Evolutionary conservation across 2,888 invertebrate species (phyloP).

Genomic region (Urechis unicinctus): DNA sequence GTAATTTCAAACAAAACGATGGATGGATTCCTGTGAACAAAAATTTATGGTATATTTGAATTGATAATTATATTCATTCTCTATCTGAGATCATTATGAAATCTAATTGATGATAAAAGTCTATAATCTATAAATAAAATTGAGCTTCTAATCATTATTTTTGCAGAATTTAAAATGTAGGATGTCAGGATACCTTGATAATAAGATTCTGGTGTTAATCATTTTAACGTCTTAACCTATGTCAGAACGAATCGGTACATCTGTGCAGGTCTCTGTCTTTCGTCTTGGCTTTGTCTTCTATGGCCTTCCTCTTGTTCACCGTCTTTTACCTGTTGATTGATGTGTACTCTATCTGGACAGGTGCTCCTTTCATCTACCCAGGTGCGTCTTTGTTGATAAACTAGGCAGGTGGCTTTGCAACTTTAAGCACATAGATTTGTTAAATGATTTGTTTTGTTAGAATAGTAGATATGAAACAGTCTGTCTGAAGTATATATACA

Average conservation of each 20-base stretch:
- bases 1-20: slow-evolving; percentile 66
- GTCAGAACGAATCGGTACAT: too few relatives aligned
- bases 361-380: slow-evolving; percentile 37
- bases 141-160: too few relatives aligned
- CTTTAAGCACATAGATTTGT: not conserved
- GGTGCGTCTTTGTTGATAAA: too few relatives aligned
- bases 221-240: too few relatives aligned
- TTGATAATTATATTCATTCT: not conserved
- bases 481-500: not conserved
- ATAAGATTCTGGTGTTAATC: too few relatives aligned
- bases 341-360: slow-evolving; percentile 32
- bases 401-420: too few relatives aligned
- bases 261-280: slow-evolving; percentile 11
- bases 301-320: slow-evolving; percentile 24
- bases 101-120: too few relatives aligned
- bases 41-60: slow-evolving; percentile 67
- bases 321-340: slow-evolving; percentile 33
- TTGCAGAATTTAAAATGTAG: too few relatives aligned
- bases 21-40: slow-evolving; percentile 86
- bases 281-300: slow-evolving; percentile 9
- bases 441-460: not conserved
- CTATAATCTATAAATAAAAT: too few relatives aligned
- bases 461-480: not conserved
- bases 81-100: not conserved
- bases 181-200: too few relatives aligned